Conservation (phyloP, 2,113 vertebrate species). For the Phoxinus phoxinus region DNA sequence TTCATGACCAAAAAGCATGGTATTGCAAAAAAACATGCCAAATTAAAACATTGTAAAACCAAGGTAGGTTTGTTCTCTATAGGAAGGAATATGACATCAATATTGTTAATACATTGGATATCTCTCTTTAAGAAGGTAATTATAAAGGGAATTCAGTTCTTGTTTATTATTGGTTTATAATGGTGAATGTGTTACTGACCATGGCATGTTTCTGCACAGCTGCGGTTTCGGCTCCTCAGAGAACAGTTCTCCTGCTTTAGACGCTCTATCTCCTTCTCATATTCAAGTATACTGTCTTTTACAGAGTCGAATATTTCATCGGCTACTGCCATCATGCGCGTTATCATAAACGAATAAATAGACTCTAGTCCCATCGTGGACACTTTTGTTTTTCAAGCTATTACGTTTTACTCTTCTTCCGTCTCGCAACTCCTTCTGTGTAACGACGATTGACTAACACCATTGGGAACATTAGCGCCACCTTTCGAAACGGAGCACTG, state of each 20-base stretch:
- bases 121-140: too few species aligned
- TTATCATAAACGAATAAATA: constrained; percentile 41
- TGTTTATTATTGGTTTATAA: too few species aligned
- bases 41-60: too few species aligned
- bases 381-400: not conserved
- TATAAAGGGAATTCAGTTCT: too few species aligned
- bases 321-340: constrained; percentile 44
- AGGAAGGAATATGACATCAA: too few species aligned
- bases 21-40: too few species aligned
- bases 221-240: constrained; percentile 17
- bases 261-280: constrained; percentile 41
- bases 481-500: not conserved
- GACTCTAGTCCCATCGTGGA: not conserved
- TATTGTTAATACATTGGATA: too few species aligned
- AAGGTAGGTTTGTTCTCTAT: too few species aligned
- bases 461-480: not conserved
- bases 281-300: constrained; percentile 44
- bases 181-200: not conserved
- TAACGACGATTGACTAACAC: not conserved
- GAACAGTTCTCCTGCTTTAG: constrained; percentile 45
- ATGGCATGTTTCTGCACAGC: not conserved
- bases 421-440: not conserved
- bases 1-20: too few species aligned
- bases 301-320: constrained; percentile 52
- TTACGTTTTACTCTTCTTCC: not conserved